Evolutionary conservation across 1,140 invertebrate genomes (phyloP).

Genomic region (Yoshiicerus persimilis): DNA sequence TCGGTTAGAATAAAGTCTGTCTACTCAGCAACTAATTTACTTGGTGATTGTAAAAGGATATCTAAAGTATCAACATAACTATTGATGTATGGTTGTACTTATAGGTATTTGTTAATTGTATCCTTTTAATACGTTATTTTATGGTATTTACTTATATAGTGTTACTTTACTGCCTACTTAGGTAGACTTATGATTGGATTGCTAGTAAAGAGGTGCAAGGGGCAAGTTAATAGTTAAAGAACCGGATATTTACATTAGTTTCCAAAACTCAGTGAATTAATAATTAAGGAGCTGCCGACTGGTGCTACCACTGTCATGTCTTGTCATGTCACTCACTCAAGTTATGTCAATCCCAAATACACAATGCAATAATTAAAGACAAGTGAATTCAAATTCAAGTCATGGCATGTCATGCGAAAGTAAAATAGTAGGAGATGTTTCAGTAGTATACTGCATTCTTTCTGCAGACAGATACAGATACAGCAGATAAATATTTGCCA

Average conservation of each 20-base stretch:
- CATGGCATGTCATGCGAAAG: background rate
- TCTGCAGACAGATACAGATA: background rate
- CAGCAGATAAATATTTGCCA: background rate
- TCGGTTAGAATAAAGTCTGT: background rate
- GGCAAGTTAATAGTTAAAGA: background rate
- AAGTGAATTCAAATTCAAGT: background rate
- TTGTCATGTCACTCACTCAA: constrained; percentile 16
- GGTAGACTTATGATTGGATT: background rate
- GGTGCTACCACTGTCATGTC: constrained; percentile 17
- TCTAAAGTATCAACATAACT: background rate
- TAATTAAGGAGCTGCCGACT: constrained; percentile 19
- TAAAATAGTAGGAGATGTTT: background rate
- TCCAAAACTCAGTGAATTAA: constrained; percentile 10
- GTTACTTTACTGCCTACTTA: background rate
- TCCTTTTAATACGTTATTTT: background rate
- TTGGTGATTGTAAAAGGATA: background rate
- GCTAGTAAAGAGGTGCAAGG: background rate
- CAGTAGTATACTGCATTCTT: background rate
- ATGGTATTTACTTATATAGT: background rate
- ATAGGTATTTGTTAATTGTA: background rate
- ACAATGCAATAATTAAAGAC: constrained; percentile 1
- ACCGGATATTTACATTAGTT: constrained; percentile 22
- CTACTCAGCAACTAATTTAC: background rate
- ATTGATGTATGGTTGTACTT: background rate
- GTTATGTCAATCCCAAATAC: background rate